phyloP scores from a whole-genome alignment of 2,888 invertebrate species.

The Tenodera sinensis region DNA sequence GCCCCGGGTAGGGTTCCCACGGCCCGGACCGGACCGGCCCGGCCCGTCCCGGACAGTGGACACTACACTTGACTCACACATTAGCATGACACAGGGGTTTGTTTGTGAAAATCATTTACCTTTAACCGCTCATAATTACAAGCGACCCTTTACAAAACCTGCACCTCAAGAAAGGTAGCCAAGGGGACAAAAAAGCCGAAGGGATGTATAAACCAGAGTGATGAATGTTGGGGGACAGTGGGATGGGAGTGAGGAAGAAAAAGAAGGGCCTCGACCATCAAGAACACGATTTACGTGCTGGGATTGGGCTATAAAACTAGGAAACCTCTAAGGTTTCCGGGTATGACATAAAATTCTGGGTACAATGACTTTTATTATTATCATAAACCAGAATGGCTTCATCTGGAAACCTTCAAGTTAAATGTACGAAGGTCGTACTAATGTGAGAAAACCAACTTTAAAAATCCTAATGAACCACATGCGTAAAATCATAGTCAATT shows the following conservation, averaged over 20 bases:
- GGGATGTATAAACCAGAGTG: background rate
- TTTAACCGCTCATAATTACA: background rate
- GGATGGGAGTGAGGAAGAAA: background rate
- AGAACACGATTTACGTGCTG: background rate
- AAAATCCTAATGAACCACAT: no score
- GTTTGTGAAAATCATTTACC: slow-evolving; percentile 3
- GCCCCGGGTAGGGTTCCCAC: background rate
- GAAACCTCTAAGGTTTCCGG: no score
- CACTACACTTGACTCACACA: background rate
- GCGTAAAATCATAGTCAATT: no score
- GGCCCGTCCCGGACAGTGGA: no score
- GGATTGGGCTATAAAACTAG: no score
- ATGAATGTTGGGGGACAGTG: background rate
- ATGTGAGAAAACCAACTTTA: no score
- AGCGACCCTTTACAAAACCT: background rate
- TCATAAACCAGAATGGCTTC: no score
- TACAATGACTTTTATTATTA: no score
- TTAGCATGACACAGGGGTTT: background rate
- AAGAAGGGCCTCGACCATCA: background rate
- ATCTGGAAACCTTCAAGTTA: no score
- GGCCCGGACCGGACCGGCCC: no score
- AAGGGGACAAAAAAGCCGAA: background rate
- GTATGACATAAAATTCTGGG: no score
- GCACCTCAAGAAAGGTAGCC: background rate
- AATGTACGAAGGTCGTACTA: no score